These are phyloP conservation scores for Pogonomyrmex californicus DNA, from an alignment of 1,140 invertebrate genomes.

Conservation along the genomic window DNA sequence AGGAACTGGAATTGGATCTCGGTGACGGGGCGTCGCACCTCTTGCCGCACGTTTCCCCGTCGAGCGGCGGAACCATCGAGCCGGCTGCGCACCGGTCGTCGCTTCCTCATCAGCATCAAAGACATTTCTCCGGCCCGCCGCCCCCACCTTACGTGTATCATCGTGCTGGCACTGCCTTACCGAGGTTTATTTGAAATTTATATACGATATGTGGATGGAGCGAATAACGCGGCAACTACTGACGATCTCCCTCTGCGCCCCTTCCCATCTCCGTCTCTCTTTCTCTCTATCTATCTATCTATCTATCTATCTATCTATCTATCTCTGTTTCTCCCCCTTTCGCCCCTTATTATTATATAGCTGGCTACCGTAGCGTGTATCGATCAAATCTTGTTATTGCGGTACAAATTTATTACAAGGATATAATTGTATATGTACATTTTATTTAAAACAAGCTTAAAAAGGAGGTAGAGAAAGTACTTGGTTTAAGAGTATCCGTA, in stretches of 20 bases:
- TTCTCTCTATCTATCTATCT: neutral
- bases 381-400: constrained; percentile 60
- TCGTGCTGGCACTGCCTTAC: constrained; percentile 82
- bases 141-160: constrained; percentile 84
- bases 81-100: constrained; percentile 80
- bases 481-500: constrained; percentile 58
- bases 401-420: constrained; percentile 72
- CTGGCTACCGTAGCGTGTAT: constrained; percentile 16
- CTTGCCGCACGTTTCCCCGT: constrained; percentile 81
- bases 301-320: no score
- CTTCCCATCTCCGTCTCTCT: neutral
- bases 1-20: constrained; percentile 91
- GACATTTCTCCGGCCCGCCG: constrained; percentile 82
- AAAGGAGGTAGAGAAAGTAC: constrained; percentile 62
- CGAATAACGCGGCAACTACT: constrained; percentile 59
- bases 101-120: constrained; percentile 83
- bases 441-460: constrained; percentile 68
- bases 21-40: constrained; percentile 91
- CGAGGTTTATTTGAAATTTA: constrained; percentile 84
- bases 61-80: constrained; percentile 71
- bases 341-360: constrained; percentile 44
- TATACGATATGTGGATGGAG: constrained; percentile 61
- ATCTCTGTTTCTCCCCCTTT: neutral
- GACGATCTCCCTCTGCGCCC: neutral
- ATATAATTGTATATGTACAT: constrained; percentile 62